phyloP scores from a whole-genome alignment of 1,140 invertebrate genomes.

The Solenopsis fugax region DNA sequence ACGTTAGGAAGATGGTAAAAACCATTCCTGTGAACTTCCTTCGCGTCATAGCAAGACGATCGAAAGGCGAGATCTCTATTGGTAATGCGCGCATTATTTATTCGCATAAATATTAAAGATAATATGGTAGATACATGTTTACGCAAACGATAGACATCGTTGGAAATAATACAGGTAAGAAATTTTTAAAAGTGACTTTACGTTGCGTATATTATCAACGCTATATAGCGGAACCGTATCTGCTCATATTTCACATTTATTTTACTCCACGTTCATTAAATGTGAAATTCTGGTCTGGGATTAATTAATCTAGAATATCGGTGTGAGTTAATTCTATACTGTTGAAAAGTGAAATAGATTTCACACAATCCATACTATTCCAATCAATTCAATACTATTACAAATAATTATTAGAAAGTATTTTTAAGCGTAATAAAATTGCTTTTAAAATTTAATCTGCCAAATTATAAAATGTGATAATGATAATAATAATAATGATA shows the following conservation, averaged over 20 bases:
- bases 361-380: neutral
- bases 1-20: constrained; percentile 5
- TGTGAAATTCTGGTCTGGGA: neutral
- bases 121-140: neutral
- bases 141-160: neutral
- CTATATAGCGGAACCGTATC: neutral
- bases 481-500: neutral
- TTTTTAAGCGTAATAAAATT: neutral
- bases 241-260: constrained; percentile 27
- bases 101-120: neutral
- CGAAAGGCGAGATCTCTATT: neutral
- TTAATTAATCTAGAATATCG: constrained; percentile 23
- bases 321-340: neutral
- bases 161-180: neutral
- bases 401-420: constrained; percentile 3
- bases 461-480: neutral
- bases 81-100: neutral
- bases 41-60: neutral
- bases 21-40: constrained; percentile 20
- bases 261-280: neutral
- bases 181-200: neutral
- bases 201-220: constrained; percentile 18
- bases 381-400: neutral
- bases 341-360: constrained; percentile 3
- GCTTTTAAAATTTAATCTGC: neutral